Conservation (phyloP, 2,113 vertebrate species). For the Grallaria varia region DNA sequence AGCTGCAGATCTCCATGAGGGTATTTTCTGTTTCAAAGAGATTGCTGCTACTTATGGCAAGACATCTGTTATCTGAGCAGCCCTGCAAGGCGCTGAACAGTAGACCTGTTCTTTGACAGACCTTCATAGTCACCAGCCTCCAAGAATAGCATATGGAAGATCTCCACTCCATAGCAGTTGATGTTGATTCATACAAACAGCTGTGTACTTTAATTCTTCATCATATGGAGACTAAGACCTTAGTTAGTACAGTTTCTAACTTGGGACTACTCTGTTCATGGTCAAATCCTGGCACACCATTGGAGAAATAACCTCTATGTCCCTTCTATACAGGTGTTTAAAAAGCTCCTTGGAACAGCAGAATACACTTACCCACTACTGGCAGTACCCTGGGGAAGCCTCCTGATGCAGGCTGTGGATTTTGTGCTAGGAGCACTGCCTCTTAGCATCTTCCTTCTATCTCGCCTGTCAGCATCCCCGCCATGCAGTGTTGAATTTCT, state of each 20-base stretch:
- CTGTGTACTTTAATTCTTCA: background rate
- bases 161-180: background rate
- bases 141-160: constrained; percentile 26
- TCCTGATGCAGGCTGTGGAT: background rate
- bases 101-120: constrained; percentile 17
- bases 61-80: constrained; percentile 24
- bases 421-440: background rate
- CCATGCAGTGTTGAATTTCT: background rate
- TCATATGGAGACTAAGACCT: background rate
- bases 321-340: background rate
- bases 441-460: background rate
- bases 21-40: constrained; percentile 19
- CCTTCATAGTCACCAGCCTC: background rate
- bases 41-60: background rate
- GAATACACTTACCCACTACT: background rate
- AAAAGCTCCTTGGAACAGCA: background rate
- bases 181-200: background rate
- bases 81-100: constrained; percentile 29
- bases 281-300: background rate
- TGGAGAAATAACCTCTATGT: background rate
- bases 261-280: background rate
- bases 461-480: background rate
- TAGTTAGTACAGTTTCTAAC: background rate
- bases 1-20: constrained; percentile 6
- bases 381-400: background rate